Evolutionary conservation across 2,888 invertebrate species (phyloP).

Genomic region (Diogma glabrata): DNA sequence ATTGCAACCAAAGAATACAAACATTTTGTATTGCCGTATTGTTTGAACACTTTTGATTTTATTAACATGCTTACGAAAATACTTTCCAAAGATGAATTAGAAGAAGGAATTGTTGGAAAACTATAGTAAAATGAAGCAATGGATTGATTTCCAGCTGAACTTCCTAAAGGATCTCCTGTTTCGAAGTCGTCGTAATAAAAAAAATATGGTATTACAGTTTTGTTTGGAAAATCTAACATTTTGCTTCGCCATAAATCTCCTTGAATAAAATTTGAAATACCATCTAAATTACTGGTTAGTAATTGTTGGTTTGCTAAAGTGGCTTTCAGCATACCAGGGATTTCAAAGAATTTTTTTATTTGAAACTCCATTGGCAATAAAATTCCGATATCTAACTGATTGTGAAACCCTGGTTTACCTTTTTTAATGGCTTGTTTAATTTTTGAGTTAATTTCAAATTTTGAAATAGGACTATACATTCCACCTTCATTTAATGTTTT

Average conservation of each 20-base stretch:
- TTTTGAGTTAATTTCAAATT: neutral
- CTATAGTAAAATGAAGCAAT: neutral
- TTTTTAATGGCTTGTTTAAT: neutral
- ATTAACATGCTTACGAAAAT: too few species aligned
- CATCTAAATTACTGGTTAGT: neutral
- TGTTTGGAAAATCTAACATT: neutral
- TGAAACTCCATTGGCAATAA: conserved; percentile 3
- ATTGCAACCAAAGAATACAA: too few species aligned
- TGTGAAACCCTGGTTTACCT: neutral
- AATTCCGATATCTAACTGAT: neutral
- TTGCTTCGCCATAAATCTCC: neutral
- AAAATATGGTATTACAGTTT: neutral
- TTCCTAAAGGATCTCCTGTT: neutral
- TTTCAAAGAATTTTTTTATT: neutral
- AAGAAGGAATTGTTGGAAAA: neutral
- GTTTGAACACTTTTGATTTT: neutral
- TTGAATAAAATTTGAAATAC: neutral
- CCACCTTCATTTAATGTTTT: neutral
- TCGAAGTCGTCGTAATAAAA: conserved; percentile 1
- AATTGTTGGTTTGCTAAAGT: too few species aligned
- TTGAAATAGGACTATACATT: neutral
- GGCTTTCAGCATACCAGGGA: neutral
- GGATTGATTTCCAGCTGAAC: conserved; percentile 1
- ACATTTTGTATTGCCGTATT: neutral
- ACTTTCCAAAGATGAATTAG: too few species aligned